Evolutionary conservation across 2,888 invertebrate species (phyloP), one percentile per base, ranked within the genome.

Genomic region (Drosophila picticornis): DNA sequence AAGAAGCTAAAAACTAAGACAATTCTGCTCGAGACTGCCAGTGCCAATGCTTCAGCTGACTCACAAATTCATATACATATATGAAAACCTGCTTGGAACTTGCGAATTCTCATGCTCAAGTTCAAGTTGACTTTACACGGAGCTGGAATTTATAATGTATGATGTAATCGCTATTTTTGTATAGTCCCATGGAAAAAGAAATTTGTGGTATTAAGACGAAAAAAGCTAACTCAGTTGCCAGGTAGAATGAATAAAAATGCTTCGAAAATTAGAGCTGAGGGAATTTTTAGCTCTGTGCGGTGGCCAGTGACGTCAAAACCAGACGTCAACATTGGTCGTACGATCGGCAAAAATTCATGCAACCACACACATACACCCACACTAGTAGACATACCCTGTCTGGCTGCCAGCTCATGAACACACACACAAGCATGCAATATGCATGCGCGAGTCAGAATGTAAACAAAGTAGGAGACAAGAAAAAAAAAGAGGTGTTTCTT

Each of bases 41-140:
- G 25, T 60, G 27, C 16, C 40, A 52, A 60, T 78, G 52, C 52
- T 60, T 22, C 11, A 43, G 55, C 62, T 73, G 72, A 77, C 55
- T 77, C 77, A 76, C 10, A 25, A 5, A 6, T 36, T 27, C 19
- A 36, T 9, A 25, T 53, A 25, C 11, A 19, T 36, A 43, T 31
- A 32, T 40, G 58, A 46, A 61, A 81, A 81, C 79, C 70, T 62
- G 78, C 61, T 81, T 56, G n/a, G 22, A 63, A 56, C 13, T 58
- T 36, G 70, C 74, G 4, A 72, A 67, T 61, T 75, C 57, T 57
- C 48, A 40, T 43, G 40, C 27, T 60, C 74, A 80, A 80, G 79
- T 81, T 80, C 81, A 81, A 74, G 81, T 70, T 59, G 22, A 7
- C 34, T 56, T 75, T 72, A 80, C 78, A 72, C 13, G 43, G 58